Base-by-base conservation (phyloP, 2,888 invertebrate species). In the Xanthorhoe designata region DNA sequence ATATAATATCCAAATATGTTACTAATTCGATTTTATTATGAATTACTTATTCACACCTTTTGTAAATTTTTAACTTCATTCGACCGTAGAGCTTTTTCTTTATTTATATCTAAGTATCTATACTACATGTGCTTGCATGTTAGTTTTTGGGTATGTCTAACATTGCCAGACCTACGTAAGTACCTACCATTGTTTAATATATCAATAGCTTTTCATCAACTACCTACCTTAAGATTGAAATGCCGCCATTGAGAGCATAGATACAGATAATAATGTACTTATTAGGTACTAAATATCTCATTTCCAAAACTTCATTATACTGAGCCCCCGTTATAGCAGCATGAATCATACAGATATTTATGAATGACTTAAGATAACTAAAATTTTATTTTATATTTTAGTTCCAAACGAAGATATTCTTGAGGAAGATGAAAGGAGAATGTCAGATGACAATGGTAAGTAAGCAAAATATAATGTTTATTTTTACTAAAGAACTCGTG, bases 321-420 rank as follows among this genome's bases (percentile, higher is more conserved):
- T 8, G 1, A 32, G 59, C 15, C 19, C 50, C 51, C 19, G 13
- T 47, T 49, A 55, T 64, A 61, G 61, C 24, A 50, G 68, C 68
- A 68, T 68, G 68, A 29, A 52, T 67, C 19, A 50, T 19, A 38
- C 17, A 9, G 18, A 45, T 15, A 45, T 38, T 29, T 32, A 42
- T 24, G 24, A n/a, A 24, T 54, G n/a, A 29, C 18, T 35, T 24
- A 17, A 17, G n/a, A 15, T 13, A 61, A 49, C 1, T 57, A 18
- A 67, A n/a, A 57, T 45, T 61, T 10, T 18, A 8, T 58, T 65
- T 76, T 78, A 75, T 71, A 64, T 90, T 91, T 78, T 84, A 94
- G 94, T 94, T 63, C 94, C 94, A 53, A 94, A 94, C 75, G 94
- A 94, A 70, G 94, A 94, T 70, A 94, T 94, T 65, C 82, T 94